phyloP scores from a whole-genome alignment of 1,140 invertebrate genomes.

The Ostrea denselamellosa region DNA sequence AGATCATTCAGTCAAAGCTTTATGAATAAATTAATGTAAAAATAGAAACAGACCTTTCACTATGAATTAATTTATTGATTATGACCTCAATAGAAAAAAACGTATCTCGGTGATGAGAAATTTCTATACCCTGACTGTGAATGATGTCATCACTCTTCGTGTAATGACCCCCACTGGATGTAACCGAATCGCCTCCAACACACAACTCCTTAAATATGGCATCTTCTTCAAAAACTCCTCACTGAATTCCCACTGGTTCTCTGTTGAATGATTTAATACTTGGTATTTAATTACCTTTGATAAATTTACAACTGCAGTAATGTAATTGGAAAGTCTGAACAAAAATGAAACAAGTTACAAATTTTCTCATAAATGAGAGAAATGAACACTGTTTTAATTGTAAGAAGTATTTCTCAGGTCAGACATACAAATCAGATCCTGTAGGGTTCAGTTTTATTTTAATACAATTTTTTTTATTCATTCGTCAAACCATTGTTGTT shows the following conservation, averaged over 20 bases:
- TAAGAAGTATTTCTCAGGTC: no score
- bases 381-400: no score
- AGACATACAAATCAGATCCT: no score
- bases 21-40: neutral
- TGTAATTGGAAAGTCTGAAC: no score
- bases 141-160: slow-evolving; percentile 64
- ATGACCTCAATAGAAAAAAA: neutral
- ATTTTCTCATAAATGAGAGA: no score
- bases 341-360: no score
- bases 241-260: neutral
- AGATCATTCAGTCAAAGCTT: neutral
- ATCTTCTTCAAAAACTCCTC: slow-evolving; percentile 60
- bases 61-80: neutral
- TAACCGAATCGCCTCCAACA: slow-evolving; percentile 68
- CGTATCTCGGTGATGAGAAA: neutral
- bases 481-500: no score
- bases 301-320: no score
- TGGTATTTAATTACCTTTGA: no score
- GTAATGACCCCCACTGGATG: slow-evolving; percentile 66
- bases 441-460: no score
- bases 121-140: slow-evolving; percentile 62
- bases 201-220: slow-evolving; percentile 65
- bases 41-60: neutral
- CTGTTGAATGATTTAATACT: neutral
- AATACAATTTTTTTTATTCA: no score